Percentiles rank a stretch among this genome's conserved stretches.
phyloP scores from a whole-genome alignment of 2,797 vertebrate genomes.

The Sarcophilus harrisii region DNA sequence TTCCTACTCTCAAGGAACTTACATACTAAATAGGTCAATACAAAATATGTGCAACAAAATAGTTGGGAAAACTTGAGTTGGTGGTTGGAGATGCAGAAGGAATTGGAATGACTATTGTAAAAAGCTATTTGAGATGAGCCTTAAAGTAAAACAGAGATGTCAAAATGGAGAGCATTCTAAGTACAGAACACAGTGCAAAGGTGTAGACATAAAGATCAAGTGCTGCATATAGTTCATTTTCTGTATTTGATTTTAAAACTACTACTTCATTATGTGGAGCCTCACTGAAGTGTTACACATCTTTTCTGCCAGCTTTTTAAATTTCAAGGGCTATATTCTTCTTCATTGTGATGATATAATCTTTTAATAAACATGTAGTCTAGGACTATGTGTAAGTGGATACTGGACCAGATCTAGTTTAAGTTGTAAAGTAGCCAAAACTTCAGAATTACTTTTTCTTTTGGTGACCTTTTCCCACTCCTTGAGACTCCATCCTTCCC shows the following conservation, averaged over 20 bases:
- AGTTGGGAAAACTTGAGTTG: background rate
- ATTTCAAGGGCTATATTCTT: background rate
- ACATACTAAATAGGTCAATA: background rate
- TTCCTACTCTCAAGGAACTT: background rate
- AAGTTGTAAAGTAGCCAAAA: background rate
- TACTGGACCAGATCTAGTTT: background rate
- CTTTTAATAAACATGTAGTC: constrained; percentile 26
- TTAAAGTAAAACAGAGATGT: background rate
- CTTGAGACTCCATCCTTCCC: background rate
- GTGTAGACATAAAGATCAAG: background rate
- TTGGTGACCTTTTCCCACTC: background rate
- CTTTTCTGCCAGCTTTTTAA: background rate
- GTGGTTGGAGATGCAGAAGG: background rate
- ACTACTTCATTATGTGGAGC: background rate
- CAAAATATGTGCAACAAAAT: background rate
- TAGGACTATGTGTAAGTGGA: constrained; percentile 30
- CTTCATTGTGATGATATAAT: background rate
- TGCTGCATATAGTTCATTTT: background rate
- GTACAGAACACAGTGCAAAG: background rate
- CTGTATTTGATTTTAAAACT: background rate
- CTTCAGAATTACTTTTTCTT: background rate
- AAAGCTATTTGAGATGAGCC: background rate
- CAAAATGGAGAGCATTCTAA: background rate
- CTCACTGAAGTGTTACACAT: background rate
- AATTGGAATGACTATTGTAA: background rate